Evolutionary conservation across 2,797 vertebrate genomes (phyloP), one percentile per base, ranked within the genome.

Genomic region (Fistularia commersonii): DNA sequence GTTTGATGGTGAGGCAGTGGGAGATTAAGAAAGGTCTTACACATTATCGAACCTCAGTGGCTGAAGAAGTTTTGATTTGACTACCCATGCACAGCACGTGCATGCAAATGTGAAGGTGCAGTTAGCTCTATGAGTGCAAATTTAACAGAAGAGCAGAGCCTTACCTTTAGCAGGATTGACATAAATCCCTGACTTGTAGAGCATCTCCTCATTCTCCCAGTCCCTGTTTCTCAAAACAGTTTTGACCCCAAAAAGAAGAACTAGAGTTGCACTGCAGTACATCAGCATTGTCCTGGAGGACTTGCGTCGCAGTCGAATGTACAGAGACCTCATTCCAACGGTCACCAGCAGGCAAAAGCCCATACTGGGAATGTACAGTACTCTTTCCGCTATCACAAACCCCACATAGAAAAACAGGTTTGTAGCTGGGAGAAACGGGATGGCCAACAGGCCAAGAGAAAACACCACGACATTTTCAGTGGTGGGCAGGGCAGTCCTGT

Each of bases 101-200:
- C 2, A 6, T 42, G 11, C 10, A 15, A 7, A 13, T 49, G 43
- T 34, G 13, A 35, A 10, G 7, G 15, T 9, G 10, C 15, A 12
- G 31, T 41, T 33, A 7, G 2, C 3, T 13, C 12, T 11, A 31
- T 44, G 23, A 0, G 5, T 6, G 35, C 35, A 10, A 36, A 7
- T 36, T 10, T 41, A 6, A 7, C 6, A 11, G 11, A 12, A 11
- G 39, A 23, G 23, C 23, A 23, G 4, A 23, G 11, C 35, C 70
- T 84, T 90, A 99, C 97, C 97, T 97, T 99, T 99, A 66, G 97
- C 97, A 81, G 97, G 96, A 84, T 99, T 99, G 72, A 99, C 95
- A 83, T 95, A 95, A 85, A 99, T 98, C 83, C 97, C 97, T 82
- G 97, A 99, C 76, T 90, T 95, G 87, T 99, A 99, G 45, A 99